Percentiles rank a stretch among this genome's conserved stretches.
These are phyloP conservation scores for Lasius platythorax DNA, from an alignment of 2,888 invertebrate species.

Conservation along the genomic window DNA sequence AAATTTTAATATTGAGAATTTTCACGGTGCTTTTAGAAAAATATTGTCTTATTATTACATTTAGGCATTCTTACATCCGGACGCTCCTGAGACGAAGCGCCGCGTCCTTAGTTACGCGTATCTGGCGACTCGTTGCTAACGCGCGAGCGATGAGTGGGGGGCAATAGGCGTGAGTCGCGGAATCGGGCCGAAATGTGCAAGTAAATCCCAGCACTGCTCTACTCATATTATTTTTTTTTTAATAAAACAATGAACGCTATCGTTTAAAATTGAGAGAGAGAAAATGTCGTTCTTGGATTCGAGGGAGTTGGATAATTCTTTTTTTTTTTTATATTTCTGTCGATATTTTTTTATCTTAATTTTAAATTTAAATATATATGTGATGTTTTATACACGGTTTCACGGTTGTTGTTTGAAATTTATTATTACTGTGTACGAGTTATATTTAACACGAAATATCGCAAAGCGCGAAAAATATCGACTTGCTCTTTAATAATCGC, in stretches of 20 bases:
- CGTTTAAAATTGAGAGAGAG: neutral
- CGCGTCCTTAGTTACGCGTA: too few species aligned
- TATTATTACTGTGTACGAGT: neutral
- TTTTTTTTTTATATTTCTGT: neutral
- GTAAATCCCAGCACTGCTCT: too few species aligned
- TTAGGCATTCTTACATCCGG: too few species aligned
- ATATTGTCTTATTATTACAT: too few species aligned
- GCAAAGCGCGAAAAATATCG: neutral
- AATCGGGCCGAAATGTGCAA: too few species aligned
- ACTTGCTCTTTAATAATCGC: neutral
- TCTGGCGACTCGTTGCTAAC: too few species aligned
- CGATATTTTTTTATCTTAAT: neutral
- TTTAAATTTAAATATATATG: neutral
- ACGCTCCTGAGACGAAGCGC: too few species aligned
- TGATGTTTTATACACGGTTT: neutral
- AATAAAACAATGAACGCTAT: neutral
- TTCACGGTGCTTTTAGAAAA: too few species aligned
- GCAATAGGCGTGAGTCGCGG: too few species aligned
- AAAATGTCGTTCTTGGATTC: neutral
- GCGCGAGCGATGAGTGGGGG: too few species aligned
- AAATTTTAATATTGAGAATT: too few species aligned
- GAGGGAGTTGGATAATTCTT: neutral
- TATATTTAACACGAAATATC: neutral
- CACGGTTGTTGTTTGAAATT: neutral
- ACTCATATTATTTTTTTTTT: neutral